Conservation (phyloP, 2,113 vertebrate species). For the Epinephelus cyanopodus region DNA sequence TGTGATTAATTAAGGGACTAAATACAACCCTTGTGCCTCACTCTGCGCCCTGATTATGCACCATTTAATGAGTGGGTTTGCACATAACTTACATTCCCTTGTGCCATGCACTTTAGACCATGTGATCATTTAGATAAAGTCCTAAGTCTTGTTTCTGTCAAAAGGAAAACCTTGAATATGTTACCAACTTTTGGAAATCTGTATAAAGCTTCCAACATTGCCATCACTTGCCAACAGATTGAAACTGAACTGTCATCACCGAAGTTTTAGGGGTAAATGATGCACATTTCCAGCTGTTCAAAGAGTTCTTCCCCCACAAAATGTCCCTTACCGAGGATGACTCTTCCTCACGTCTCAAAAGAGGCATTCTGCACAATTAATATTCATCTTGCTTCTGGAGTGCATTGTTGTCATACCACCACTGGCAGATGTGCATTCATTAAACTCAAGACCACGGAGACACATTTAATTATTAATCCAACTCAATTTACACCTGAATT, state of each 20-base stretch:
- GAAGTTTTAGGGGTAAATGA: constrained; percentile 36
- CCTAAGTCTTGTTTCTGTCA: neutral
- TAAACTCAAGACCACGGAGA: constrained; percentile 58
- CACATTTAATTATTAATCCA: constrained; percentile 85
- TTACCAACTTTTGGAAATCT: neutral
- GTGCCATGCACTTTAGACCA: too few relatives aligned
- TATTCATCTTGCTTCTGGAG: constrained; percentile 45
- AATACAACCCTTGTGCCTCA: too few relatives aligned
- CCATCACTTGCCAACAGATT: neutral
- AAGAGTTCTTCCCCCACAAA: neutral
- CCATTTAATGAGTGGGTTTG: too few relatives aligned
- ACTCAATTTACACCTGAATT: constrained; percentile 82
- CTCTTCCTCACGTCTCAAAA: constrained; percentile 13
- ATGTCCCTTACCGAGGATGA: neutral
- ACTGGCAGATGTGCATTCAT: constrained; percentile 72
- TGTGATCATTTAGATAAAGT: too few relatives aligned
- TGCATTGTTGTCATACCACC: constrained; percentile 55
- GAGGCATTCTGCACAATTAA: constrained; percentile 47
- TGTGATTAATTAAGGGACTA: too few relatives aligned
- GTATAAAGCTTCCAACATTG: neutral
- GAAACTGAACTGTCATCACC: constrained; percentile 9
- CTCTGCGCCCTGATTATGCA: too few relatives aligned
- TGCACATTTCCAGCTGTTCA: constrained; percentile 5
- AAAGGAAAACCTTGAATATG: neutral
- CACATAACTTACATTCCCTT: too few relatives aligned